Base-by-base conservation (phyloP, 64 coral and sea anemone genomes). In the Exaiptasia diaphana region DNA sequence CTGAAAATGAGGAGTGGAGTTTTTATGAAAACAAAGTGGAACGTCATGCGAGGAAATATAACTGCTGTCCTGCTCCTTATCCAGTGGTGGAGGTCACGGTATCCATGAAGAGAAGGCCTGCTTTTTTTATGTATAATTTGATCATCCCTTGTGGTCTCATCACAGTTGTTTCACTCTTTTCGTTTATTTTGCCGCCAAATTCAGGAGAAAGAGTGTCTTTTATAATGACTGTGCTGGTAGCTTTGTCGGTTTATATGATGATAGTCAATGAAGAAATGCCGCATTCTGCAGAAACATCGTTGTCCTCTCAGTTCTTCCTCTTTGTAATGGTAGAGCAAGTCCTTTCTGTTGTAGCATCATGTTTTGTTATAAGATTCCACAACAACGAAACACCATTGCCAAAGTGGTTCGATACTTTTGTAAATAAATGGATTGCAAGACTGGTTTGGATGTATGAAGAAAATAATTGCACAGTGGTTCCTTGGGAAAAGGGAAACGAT, bases 221-320 rank as follows among this genome's bases (percentile, higher is more conserved):
- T 72, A 75, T 88, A 15, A 72, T 88, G 2, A 88, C 85, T 1
- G 75, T 88, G 0, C 64, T 88, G 1, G 25, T 88, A 5, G 62
- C 85, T 17, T 50, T 88, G 75, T 70, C 24, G 21, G 85, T 88
- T 2, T 88, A 79, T 20, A 88, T 88, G 85, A 36, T 88, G 0
- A 71, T 88, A 50, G 85, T 88, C 2, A 88, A 74, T 0, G 85
- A 88, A 10, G 80, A 80, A 14, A 88, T 88, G 63, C 85, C 85
- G 0, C 75, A 88, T 2, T 88, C 85, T 10, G 48, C 85, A 1
- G 85, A 80, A 26, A 70, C 63, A 32, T 75, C 85, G 3, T 20
- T 88, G 2, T 74, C 76, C 36, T 88, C 85, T 3, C 79, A 88
- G 44, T 88, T 88, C 64, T 88, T 88, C 22, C 53, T 88, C 59